A percentile compares a stretch with the other conserved stretches of the same genome.
Evolutionary conservation across 2,113 vertebrate species (phyloP).

Genomic region (Chaetodon auriga): DNA sequence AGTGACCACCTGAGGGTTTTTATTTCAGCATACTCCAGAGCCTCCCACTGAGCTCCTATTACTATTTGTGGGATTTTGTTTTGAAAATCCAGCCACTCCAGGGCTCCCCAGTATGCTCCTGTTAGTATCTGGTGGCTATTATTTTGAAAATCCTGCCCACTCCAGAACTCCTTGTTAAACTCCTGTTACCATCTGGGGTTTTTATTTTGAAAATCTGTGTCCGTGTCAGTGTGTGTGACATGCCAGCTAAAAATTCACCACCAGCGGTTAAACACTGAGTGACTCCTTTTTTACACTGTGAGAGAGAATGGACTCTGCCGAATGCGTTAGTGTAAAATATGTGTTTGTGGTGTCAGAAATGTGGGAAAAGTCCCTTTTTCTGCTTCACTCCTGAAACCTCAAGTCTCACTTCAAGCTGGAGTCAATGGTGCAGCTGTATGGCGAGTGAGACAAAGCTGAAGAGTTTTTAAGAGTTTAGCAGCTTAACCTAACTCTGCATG

Average conservation of each 20-base stretch:
- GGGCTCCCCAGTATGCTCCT: neutral
- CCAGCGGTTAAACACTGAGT: neutral
- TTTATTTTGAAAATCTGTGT: neutral
- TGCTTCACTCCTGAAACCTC: neutral
- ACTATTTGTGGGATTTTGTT: neutral
- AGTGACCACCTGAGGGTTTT: no score
- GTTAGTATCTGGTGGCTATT: neutral
- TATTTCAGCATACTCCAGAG: no score
- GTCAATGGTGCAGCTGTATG: neutral
- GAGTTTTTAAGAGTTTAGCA: neutral
- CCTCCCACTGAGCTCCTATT: no score
- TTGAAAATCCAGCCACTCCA: neutral
- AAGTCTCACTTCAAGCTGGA: neutral
- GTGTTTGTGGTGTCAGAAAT: neutral
- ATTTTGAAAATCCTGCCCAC: neutral
- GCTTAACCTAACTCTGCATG: neutral
- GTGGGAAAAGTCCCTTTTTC: neutral
- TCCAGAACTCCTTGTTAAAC: neutral
- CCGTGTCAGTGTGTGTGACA: neutral
- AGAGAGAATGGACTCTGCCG: neutral
- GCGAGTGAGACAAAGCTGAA: neutral
- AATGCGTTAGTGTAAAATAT: neutral
- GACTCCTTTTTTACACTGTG: neutral
- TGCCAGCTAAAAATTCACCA: neutral
- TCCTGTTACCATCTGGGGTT: neutral